Evolutionary conservation across 1,140 invertebrate genomes (phyloP).

Genomic region (Homalodisca vitripennis): DNA sequence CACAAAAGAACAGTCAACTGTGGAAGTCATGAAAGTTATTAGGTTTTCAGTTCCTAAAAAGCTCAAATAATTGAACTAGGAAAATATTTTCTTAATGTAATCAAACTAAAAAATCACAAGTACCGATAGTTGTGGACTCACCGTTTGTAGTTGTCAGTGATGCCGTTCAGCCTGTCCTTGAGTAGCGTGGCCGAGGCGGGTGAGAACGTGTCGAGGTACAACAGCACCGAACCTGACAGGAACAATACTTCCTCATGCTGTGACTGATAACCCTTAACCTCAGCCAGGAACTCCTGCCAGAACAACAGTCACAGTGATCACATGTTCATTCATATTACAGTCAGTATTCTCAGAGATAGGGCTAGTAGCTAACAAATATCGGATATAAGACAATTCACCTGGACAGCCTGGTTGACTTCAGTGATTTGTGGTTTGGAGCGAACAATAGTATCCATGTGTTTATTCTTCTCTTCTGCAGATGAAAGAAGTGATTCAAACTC

Average conservation of each 20-base stretch:
- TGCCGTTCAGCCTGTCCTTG: conserved; percentile 55
- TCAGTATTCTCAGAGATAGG: background rate
- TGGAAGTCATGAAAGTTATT: no score
- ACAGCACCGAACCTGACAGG: conserved; percentile 57
- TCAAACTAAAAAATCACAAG: no score
- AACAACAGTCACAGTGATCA: background rate
- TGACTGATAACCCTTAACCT: conserved; percentile 40
- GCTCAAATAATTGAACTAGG: no score
- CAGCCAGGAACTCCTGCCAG: conserved; percentile 17
- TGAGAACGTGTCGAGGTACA: conserved; percentile 58
- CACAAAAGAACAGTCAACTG: no score
- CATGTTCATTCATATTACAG: background rate
- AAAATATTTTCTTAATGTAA: no score
- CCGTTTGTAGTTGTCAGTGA: conserved; percentile 59
- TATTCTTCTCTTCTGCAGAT: conserved; percentile 65
- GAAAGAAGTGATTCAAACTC: conserved; percentile 60
- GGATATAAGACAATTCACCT: no score
- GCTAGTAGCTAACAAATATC: no score
- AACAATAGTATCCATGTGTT: conserved; percentile 70
- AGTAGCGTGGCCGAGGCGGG: conserved; percentile 56
- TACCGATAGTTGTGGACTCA: no score
- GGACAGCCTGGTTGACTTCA: conserved; percentile 65
- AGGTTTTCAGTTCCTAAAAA: no score
- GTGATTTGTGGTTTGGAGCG: conserved; percentile 69
- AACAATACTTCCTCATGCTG: conserved; percentile 55